Evolutionary conservation across 2,113 vertebrate genomes (phyloP), one percentile per base, ranked within the genome.

Genomic region (Aspidoscelis tigris): DNA sequence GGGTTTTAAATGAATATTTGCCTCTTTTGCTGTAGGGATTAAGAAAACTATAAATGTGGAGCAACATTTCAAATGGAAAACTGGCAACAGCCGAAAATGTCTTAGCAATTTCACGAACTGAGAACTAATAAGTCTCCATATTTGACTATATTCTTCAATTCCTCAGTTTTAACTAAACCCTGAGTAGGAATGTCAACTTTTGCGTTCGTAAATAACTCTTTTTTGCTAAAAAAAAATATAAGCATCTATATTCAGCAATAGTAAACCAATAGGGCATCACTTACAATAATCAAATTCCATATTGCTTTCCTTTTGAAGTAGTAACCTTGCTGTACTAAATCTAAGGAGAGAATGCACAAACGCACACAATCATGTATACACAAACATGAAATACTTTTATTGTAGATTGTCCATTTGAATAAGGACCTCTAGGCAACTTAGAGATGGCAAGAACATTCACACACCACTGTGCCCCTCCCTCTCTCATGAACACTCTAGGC

Each of bases 1-100:
- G 89, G 58, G 78, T 92, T 96, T 95, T 95, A 94, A 95, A 95
- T 95, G 92, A 95, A 94, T 95, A 94, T 95, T 94, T 92, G 88
- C 88, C 79, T 93, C 88, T 93, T 93, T 95, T 82, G 79, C 91
- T 96, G 89, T 83, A 93, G 89, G 92, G 91, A 95, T 94, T 95
- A 92, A 95, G 90, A 94, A 95, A 95, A 93, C 87, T 91, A 92
- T 92, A 94, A 89, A 92, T 86, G 86, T 61, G 84, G 89, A 90
- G 65, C 86, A 93, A 93, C 87, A 91, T 93, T 95, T 96, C 88
- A 93, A 83, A 89, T 43, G 61, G 82, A 90, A 95, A 95, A 88
- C 26, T 92, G 92, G 78, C 83, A 73, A 74, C 41, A 2, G 26
- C 47, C 87, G 72, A 86, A 92, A 95, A 81, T 3, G 47, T 86